Evolutionary conservation across 1,140 invertebrate genomes (phyloP), one percentile per base, ranked within the genome.

Genomic region (Drosophila equinoxialis): DNA sequence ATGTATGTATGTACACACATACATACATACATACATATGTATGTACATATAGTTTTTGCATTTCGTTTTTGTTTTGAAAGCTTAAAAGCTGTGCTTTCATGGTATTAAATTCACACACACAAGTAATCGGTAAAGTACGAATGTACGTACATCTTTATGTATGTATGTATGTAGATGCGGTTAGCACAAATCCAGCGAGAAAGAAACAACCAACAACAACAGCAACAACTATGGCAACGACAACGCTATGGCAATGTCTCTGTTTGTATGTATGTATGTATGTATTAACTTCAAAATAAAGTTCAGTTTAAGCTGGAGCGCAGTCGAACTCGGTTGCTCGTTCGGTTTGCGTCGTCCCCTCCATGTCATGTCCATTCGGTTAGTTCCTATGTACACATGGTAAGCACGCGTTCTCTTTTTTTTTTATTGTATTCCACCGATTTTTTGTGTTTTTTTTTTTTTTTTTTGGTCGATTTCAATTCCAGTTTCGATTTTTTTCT

Each of bases 271-370:
- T 71, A 66, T 71, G 82, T 68, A 60, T 60, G 37, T 71, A 66
- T 71, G 82, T 86, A 81, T 86, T 87, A 86, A 86, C 83, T 86
- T 87, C 83, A 26, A 86, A 86, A 86, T 82, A 86, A 82, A 79
- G 79, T 87, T 86, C 83, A 86, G 82, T 86, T 87, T 86, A 87
- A 86, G 83, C 83, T 87, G 79, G 79, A 82, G 83, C 83, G 79
- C 83, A 86, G 83, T 86, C 79, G 79, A 83, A 78, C 78, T 86
- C 79, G 83, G 59, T 86, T 83, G 84, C 71, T 89, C 76, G 84
- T 87, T 87, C 79, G 83, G 84, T 87, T 30, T 51, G 37, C 83
- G 82, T 70, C 35, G 35, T 37, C 35, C 60, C 71, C 66, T 62
- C 73, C 35, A 71, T 39, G 39, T 61, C 35, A 39, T 79, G 85